Percentiles rank a stretch among this genome's conserved stretches.
Evolutionary conservation across 2,113 vertebrate genomes (phyloP).

Genomic region (Dicrurus megarhynchus): DNA sequence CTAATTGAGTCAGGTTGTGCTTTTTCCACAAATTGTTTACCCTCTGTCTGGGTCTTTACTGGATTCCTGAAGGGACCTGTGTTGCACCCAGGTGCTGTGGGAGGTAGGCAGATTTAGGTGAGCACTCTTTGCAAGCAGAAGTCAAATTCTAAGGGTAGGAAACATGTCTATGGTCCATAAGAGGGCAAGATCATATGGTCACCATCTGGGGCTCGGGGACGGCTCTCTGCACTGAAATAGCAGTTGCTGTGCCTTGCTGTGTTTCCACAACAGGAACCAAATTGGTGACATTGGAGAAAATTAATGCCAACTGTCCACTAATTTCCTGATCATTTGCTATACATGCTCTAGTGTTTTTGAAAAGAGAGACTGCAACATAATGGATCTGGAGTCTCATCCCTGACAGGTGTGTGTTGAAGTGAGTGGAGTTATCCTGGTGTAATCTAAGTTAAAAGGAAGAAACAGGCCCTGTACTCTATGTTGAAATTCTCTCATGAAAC

Average conservation of each 20-base stretch:
- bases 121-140: background rate
- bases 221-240: background rate
- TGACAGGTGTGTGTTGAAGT: background rate
- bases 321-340: slow-evolving; percentile 26
- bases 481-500: background rate
- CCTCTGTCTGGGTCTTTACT: slow-evolving; percentile 39
- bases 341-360: background rate
- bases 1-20: slow-evolving; percentile 34
- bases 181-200: slow-evolving; percentile 43
- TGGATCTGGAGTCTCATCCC: background rate
- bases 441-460: slow-evolving; percentile 14
- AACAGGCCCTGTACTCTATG: background rate
- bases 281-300: slow-evolving; percentile 38
- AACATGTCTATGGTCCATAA: background rate
- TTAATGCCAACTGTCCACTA: slow-evolving; percentile 32
- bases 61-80: slow-evolving; percentile 40
- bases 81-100: slow-evolving; percentile 22
- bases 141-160: slow-evolving; percentile 2
- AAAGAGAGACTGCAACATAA: background rate
- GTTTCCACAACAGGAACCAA: slow-evolving; percentile 37
- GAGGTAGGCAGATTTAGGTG: slow-evolving; percentile 14
- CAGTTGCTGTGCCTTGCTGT: slow-evolving; percentile 14
- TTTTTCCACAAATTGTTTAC: slow-evolving; percentile 58
- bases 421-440: background rate
- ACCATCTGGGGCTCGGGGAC: slow-evolving; percentile 40